Percentiles rank a stretch among this genome's conserved stretches.
Conservation (phyloP, 2,888 invertebrate genomes). For the Patella ulyssiponensis region DNA sequence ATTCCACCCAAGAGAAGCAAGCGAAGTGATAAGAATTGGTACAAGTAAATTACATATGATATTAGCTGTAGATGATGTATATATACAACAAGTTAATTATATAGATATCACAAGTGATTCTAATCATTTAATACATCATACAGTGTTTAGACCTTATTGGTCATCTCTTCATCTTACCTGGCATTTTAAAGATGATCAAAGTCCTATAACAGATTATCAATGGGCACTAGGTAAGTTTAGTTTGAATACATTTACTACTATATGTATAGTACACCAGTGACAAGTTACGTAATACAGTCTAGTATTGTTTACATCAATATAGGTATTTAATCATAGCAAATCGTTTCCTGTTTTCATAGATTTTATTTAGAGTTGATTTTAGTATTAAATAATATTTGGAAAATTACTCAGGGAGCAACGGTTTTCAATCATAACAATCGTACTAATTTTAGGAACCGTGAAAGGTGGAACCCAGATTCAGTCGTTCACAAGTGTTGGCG, state of each 20-base stretch:
- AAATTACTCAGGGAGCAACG: too few species aligned
- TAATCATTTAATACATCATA: constrained; percentile 1
- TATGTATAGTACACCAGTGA: too few species aligned
- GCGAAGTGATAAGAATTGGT: not conserved
- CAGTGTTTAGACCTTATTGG: constrained; percentile 33
- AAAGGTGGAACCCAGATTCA: constrained; percentile 46
- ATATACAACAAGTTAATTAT: constrained; percentile 18
- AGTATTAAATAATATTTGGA: too few species aligned
- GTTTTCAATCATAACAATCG: not conserved
- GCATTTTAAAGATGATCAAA: constrained; percentile 30
- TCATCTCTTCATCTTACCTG: constrained; percentile 31
- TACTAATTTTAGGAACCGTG: constrained; percentile 37
- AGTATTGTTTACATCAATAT: too few species aligned
- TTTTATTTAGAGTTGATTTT: too few species aligned
- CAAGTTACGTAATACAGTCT: too few species aligned
- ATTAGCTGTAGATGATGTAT: constrained; percentile 22
- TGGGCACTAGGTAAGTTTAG: constrained; percentile 30
- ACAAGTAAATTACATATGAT: constrained; percentile 1
- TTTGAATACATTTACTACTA: too few species aligned
- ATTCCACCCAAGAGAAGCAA: not conserved
- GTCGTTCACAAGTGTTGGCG: constrained; percentile 43
- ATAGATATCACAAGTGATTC: constrained; percentile 3
- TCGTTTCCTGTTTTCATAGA: too few species aligned
- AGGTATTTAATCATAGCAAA: too few species aligned
- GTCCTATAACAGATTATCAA: constrained; percentile 28